phyloP scores from a whole-genome alignment of 2,888 invertebrate genomes.

The Tenthredo distinguenda region DNA sequence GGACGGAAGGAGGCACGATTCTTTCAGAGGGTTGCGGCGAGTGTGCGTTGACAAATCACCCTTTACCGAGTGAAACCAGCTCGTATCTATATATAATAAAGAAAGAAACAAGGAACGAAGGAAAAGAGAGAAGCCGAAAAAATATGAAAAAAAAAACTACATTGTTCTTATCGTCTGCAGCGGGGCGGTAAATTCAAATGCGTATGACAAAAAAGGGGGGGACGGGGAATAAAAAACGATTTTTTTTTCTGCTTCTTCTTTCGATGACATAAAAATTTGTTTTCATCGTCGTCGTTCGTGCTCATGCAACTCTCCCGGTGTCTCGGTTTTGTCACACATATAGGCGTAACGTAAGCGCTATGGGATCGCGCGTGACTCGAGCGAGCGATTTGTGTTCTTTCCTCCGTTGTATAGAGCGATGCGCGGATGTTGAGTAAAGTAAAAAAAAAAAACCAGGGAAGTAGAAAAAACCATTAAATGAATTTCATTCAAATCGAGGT shows the following conservation, averaged over 20 bases:
- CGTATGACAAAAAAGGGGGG: not conserved
- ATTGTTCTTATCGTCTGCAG: constrained; percentile 30
- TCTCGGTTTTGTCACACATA: not conserved
- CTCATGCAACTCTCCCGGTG: not conserved
- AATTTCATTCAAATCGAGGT: constrained; percentile 19
- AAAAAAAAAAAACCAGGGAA: not conserved
- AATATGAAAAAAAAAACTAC: constrained; percentile 49
- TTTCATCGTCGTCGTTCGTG: constrained; percentile 2
- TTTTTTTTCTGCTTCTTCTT: not conserved
- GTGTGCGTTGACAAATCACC: constrained; percentile 75
- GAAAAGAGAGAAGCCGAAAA: not conserved
- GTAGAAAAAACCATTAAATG: not conserved
- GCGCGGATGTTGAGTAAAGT: not conserved
- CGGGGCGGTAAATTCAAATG: constrained; percentile 50
- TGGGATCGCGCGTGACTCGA: not conserved
- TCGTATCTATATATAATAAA: not conserved
- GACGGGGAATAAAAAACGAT: too few species aligned
- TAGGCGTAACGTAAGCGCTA: not conserved
- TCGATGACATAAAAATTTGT: not conserved
- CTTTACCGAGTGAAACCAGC: constrained; percentile 72
- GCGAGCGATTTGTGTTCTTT: constrained; percentile 12
- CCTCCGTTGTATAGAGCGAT: not conserved
- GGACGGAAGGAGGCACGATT: constrained; percentile 70
- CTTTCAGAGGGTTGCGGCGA: constrained; percentile 69
- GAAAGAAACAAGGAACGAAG: not conserved